Conservation (phyloP, 2,113 vertebrate genomes). For the Castor canadensis region DNA sequence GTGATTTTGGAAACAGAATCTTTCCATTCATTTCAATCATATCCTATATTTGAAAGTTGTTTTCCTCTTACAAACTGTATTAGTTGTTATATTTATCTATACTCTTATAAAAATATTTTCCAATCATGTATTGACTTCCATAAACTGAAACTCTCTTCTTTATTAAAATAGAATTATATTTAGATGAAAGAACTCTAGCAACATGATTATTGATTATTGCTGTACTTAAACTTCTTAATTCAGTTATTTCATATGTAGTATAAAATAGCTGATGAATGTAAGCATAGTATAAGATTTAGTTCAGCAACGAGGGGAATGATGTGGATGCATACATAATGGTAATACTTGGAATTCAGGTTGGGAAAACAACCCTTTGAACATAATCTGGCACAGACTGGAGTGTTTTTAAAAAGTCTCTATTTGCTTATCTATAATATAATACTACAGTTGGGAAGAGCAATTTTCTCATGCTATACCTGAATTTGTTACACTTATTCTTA, state of each 20-base stretch:
- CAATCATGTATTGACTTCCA: slow-evolving; percentile 15
- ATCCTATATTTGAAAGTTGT: background rate
- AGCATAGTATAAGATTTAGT: background rate
- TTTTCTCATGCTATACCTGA: background rate
- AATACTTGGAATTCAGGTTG: background rate
- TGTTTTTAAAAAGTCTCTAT: background rate
- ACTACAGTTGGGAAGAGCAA: background rate
- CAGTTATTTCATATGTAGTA: background rate
- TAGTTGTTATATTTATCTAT: background rate
- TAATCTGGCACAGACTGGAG: background rate
- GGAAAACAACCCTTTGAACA: background rate
- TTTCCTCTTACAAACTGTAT: background rate
- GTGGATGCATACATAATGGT: background rate
- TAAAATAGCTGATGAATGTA: background rate
- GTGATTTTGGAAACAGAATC: slow-evolving; percentile 23
- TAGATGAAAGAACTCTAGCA: background rate
- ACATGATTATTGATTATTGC: slow-evolving; percentile 2
- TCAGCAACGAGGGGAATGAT: background rate
- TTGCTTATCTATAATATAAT: background rate
- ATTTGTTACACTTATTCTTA: background rate
- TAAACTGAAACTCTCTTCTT: slow-evolving; percentile 36
- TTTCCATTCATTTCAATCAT: slow-evolving; percentile 15
- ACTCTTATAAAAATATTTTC: slow-evolving; percentile 45
- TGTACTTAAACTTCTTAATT: slow-evolving; percentile 16
- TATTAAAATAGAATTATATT: slow-evolving; percentile 23